A percentile compares a stretch with the other conserved stretches of the same genome.
Evolutionary conservation across 2,113 vertebrate species (phyloP).

Genomic region (Sander lucioperca): DNA sequence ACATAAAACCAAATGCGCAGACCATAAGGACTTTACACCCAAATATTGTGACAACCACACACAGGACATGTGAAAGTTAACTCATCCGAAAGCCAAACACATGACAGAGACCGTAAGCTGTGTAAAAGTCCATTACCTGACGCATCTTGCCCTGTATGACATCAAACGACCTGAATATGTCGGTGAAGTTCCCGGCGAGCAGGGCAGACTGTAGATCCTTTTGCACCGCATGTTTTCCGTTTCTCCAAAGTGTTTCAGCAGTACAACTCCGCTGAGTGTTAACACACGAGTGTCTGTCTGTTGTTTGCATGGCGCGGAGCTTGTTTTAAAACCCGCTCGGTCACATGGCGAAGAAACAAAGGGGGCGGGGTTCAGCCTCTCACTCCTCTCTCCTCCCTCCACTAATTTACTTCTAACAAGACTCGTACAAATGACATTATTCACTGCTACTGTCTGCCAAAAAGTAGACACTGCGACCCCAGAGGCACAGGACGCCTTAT

Average conservation of each 20-base stretch:
- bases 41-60: background rate
- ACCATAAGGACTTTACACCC: background rate
- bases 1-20: background rate
- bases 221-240: slow-evolving; percentile 75
- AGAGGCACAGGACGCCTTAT: slow-evolving; percentile 17
- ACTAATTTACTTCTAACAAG: background rate
- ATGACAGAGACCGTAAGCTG: rapidly evolving
- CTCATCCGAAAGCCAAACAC: too few species aligned
- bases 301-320: background rate
- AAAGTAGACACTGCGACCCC: background rate
- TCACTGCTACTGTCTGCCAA: background rate
- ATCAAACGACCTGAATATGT: slow-evolving; percentile 61
- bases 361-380: slow-evolving; percentile 44
- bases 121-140: slow-evolving; percentile 69
- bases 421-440: background rate
- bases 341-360: slow-evolving; percentile 52
- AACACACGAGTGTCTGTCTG: background rate
- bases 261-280: background rate
- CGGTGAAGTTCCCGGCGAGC: slow-evolving; percentile 74
- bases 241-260: background rate
- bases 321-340: slow-evolving; percentile 55
- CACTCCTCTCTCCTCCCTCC: background rate
- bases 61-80: rapidly evolving
- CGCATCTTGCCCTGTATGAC: slow-evolving; percentile 67
- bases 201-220: slow-evolving; percentile 80